Evolutionary conservation across 2,888 invertebrate species (phyloP), one percentile per base, ranked within the genome.

Genomic region (Drosophila austrosaltans): DNA sequence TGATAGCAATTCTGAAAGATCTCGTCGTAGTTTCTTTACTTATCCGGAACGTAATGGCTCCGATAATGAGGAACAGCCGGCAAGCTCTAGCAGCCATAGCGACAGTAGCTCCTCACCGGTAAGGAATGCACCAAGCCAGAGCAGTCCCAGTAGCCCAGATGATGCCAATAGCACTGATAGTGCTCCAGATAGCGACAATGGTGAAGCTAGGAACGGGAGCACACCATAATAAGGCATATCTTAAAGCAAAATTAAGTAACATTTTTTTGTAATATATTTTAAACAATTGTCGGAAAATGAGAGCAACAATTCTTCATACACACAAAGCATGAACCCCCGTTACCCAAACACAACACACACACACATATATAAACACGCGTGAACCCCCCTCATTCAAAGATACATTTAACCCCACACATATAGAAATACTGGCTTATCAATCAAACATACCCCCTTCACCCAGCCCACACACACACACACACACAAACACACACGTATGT

Each of bases 391-490:
- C 5, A 5, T 32, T 1, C 32, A 28, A 28, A 28, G 2, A 28
- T 8, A 36, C 8, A 36, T 4, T 10, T 10, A 36, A 1, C 1
- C 36, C 8, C 36, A 8, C 36, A 36, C 8, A 8, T 10, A 28
- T 4, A 28, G 5, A 28, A 28, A 28, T 28, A 28, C 28, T 28
- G 28, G 5, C 28, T 28, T 28, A 28, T 2, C 28, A 28, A 28
- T 28, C 28, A 28, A 28, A 28, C 28, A 4, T 8, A 36, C 36
- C 36, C 7, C 32, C 6, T 7, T 32, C 5, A 6, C 32, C 32
- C 32, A 32, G 32, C 28, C 28, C 28, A 28, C 75, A 79, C 42
- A 56, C 76, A 30, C 76, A 81, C 48, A 91, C 91, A 63, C 83
- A 78, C 56, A 78, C 71, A 79, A 53, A 30, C 40, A 42, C 61